Base-by-base conservation (phyloP, 2,113 vertebrate genomes). In the Osmerus mordax region DNA sequence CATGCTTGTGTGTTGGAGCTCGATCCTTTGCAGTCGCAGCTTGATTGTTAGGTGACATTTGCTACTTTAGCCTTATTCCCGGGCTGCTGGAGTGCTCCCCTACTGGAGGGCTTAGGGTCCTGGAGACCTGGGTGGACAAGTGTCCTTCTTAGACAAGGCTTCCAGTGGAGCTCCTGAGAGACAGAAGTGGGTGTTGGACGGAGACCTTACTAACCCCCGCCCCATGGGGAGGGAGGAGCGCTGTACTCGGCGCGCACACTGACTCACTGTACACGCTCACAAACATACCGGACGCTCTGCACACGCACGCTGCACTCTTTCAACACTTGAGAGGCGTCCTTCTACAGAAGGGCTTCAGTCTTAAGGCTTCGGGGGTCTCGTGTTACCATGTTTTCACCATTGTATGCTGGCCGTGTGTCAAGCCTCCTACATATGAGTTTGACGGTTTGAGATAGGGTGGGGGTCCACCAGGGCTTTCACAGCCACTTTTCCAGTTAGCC, bases 21-120 rank as follows among this genome's bases (percentile, higher is more conserved):
- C 3, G 25, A 68, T 71, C 41, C 21, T 62, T 56, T 67, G 65
- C 47, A 56, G 21, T 23, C 41, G 9, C 41, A 47, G 41, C 41
- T 67, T 81, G 59, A 67, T 74, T 76, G 71, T 75, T 80, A 68
- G 72, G 78, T 81, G 77, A 63, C 81, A 86, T 85, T 77, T 71
- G 0, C 78, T 84, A 74, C 71, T 52, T 58, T 72, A 84, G 19
- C 58, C 4, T 21, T 11, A 83, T 85, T 85, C 83, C 81, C 56
- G 51, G 87, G 81, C 41, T 25, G 25, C 25, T 25, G 25, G 25
- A 25, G 25, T 25, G 25, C 25, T 28, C 73, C 52, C 70, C 1
- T 67, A 52, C 61, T 78, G 63, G 81, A 84, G 76, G 84, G 77
- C 71, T 70, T 63, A 66, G 53, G 56, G 79, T 67, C 65, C 75